Evolutionary conservation across 2,888 invertebrate genomes (phyloP).

Genomic region (Caenorhabditis macrosperma): DNA sequence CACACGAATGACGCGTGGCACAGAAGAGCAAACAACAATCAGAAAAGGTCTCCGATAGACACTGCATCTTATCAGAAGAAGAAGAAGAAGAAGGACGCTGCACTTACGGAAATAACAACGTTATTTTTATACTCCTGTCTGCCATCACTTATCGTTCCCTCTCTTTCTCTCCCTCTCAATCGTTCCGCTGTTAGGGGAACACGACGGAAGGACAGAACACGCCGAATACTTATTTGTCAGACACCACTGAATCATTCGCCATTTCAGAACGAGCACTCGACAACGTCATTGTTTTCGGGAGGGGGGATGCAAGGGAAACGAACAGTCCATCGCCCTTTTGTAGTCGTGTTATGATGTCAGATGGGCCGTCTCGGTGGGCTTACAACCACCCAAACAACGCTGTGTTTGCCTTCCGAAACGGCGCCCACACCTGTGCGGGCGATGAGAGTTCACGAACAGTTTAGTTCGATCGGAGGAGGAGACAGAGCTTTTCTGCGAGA

Average conservation of each 20-base stretch:
- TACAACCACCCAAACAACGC: neutral
- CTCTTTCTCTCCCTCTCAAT: neutral
- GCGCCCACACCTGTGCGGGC: neutral
- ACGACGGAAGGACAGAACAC: too few species aligned
- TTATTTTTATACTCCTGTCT: neutral
- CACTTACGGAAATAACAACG: conserved; percentile 10
- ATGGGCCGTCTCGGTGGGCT: neutral
- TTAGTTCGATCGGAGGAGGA: too few species aligned
- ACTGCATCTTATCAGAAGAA: neutral
- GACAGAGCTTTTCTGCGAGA: too few species aligned
- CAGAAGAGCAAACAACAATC: neutral
- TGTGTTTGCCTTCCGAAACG: neutral
- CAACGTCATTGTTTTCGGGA: too few species aligned
- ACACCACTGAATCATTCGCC: too few species aligned
- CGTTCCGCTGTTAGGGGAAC: neutral
- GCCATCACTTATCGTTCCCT: neutral
- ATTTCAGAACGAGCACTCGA: too few species aligned
- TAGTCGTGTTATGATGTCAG: conserved; percentile 2
- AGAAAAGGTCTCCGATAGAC: neutral
- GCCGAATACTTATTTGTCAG: too few species aligned
- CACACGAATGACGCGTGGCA: too few species aligned
- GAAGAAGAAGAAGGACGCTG: neutral
- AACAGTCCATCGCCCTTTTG: too few species aligned
- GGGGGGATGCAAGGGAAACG: neutral
- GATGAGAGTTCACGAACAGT: neutral